These are phyloP conservation scores for Coleophora flavipennella DNA, from an alignment of 2,888 invertebrate genomes.

Conservation along the genomic window DNA sequence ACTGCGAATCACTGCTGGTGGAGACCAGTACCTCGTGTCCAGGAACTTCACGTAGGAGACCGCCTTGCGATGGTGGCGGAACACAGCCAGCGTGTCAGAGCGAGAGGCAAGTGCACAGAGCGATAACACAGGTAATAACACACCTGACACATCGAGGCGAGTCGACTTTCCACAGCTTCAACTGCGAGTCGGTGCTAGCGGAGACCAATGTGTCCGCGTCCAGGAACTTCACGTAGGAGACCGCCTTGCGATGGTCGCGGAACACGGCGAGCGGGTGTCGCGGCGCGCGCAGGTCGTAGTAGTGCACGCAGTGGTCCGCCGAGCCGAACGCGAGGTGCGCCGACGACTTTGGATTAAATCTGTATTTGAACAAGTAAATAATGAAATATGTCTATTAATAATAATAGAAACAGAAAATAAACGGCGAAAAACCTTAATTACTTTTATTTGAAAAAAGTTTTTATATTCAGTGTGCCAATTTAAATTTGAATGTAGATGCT, in stretches of 20 bases:
- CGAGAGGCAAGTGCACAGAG: too few relatives aligned
- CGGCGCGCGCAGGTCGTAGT: slow-evolving; percentile 91
- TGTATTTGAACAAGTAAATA: background rate
- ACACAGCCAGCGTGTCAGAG: too few relatives aligned
- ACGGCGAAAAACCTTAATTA: too few relatives aligned
- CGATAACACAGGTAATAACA: background rate
- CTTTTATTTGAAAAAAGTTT: too few relatives aligned
- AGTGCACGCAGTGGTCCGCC: slow-evolving; percentile 97
- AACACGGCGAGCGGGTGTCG: slow-evolving; percentile 86
- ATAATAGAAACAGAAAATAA: too few relatives aligned
- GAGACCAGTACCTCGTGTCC: slow-evolving; percentile 89
- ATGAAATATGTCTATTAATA: too few relatives aligned
- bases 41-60: slow-evolving; percentile 96
- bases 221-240: slow-evolving; percentile 94
- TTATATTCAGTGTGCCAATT: too few relatives aligned
- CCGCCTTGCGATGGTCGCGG: slow-evolving; percentile 76
- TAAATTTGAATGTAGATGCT: too few relatives aligned
- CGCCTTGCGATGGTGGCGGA: slow-evolving; percentile 72
- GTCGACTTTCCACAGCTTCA: slow-evolving; percentile 92
- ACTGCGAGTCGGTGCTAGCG: slow-evolving; percentile 91
- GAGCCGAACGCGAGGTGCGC: slow-evolving; percentile 95
- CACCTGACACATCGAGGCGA: slow-evolving; percentile 80
- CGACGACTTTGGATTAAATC: slow-evolving; percentile 74
- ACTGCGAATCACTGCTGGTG: slow-evolving; percentile 91
- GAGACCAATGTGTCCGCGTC: slow-evolving; percentile 89